Evolutionary conservation across 1,140 invertebrate species (phyloP).

Genomic region (Cylas formicarius): DNA sequence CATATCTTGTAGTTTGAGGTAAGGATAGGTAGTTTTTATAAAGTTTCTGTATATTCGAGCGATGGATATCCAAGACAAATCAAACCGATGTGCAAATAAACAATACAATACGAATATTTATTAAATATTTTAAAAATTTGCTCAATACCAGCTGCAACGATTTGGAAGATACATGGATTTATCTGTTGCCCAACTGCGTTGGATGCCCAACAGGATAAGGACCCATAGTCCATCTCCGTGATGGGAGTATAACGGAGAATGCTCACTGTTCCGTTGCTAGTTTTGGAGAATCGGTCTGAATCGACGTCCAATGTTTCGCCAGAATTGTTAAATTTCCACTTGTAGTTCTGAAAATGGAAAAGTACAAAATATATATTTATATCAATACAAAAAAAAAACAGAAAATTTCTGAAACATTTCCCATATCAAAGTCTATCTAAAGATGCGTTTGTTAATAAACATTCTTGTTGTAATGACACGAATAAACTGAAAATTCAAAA

Average conservation of each 20-base stretch:
- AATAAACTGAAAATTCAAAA: too few species aligned
- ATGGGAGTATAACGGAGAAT: slow-evolving; percentile 64
- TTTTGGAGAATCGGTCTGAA: slow-evolving; percentile 57
- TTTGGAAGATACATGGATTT: slow-evolving; percentile 79
- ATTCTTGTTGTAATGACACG: too few species aligned
- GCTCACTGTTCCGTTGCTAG: slow-evolving; percentile 58
- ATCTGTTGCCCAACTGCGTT: slow-evolving; percentile 76
- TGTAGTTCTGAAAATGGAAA: slow-evolving; percentile 52
- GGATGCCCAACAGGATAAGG: slow-evolving; percentile 71
- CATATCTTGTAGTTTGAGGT: background rate
- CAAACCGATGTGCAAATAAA: too few species aligned
- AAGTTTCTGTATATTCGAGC: background rate
- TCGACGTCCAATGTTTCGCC: slow-evolving; percentile 71
- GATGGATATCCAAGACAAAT: too few species aligned
- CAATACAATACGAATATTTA: too few species aligned
- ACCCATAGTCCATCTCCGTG: slow-evolving; percentile 69
- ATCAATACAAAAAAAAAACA: too few species aligned
- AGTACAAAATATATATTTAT: too few species aligned
- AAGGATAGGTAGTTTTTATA: background rate
- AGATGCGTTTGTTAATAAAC: too few species aligned
- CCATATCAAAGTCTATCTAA: too few species aligned
- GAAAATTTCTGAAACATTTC: too few species aligned
- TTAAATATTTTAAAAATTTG: background rate
- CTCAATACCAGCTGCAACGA: slow-evolving; percentile 45
- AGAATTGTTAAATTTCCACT: slow-evolving; percentile 89